phyloP scores from a whole-genome alignment of 2,113 vertebrate species.

The Mastomys natalensis region DNA sequence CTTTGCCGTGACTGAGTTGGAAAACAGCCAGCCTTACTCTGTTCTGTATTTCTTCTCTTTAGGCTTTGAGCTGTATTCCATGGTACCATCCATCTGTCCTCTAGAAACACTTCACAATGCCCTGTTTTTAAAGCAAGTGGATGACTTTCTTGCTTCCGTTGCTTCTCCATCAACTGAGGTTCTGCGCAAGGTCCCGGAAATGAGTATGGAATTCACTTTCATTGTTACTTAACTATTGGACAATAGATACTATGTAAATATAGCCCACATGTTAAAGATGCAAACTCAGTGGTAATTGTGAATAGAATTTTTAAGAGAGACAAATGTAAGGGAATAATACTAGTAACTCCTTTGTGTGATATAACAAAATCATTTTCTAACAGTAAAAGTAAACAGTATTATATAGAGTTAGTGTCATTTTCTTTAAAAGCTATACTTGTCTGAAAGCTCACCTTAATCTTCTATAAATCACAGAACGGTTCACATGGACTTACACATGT shows the following conservation, averaged over 20 bases:
- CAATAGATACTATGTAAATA: background rate
- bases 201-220: constrained; percentile 77
- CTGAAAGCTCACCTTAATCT: background rate
- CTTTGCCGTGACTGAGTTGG: constrained; percentile 57
- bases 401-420: background rate
- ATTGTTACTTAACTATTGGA: constrained; percentile 42
- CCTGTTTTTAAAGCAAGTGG: constrained; percentile 94
- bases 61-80: constrained; percentile 95
- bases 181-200: constrained; percentile 84
- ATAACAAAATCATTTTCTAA: background rate
- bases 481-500: background rate
- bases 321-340: background rate
- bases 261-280: background rate
- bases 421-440: background rate
- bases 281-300: background rate
- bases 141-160: constrained; percentile 93
- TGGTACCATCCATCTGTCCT: constrained; percentile 96
- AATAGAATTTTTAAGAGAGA: constrained; percentile 49
- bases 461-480: background rate
- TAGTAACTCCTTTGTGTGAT: constrained; percentile 35
- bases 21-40: constrained; percentile 66
- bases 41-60: constrained; percentile 75
- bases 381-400: constrained; percentile 41
- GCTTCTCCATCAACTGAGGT: constrained; percentile 88
- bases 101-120: constrained; percentile 95